Evolutionary conservation across 2,113 vertebrate species (phyloP).

Genomic region (Labeo catla): DNA sequence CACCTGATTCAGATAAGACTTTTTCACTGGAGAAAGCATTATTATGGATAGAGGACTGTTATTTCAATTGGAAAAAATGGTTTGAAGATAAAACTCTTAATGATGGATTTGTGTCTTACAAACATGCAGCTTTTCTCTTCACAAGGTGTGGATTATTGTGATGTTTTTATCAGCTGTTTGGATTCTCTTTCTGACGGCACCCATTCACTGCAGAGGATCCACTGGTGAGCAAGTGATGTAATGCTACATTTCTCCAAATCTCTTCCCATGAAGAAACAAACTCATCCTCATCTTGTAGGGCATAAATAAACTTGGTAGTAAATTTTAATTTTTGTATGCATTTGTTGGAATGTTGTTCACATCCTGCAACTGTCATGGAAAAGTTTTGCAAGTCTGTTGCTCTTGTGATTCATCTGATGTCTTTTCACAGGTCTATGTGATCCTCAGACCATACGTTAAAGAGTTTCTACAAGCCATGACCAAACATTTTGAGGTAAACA

Average conservation of each 20-base stretch:
- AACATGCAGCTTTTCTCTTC: too few species aligned
- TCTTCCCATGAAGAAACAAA: background rate
- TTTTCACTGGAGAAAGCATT: too few species aligned
- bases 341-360: background rate
- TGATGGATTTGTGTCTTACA: too few species aligned
- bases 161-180: background rate
- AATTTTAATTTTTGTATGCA: background rate
- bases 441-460: slow-evolving; percentile 76
- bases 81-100: too few species aligned
- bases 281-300: background rate
- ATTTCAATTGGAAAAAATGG: background rate
- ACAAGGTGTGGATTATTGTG: background rate
- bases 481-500: slow-evolving; percentile 79
- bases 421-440: slow-evolving; percentile 76
- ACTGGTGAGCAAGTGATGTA: background rate
- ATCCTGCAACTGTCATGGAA: background rate
- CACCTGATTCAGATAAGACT: too few species aligned
- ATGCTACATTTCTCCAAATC: background rate
- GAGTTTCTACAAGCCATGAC: slow-evolving; percentile 81
- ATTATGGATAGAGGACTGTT: background rate
- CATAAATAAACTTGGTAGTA: too few species aligned
- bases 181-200: background rate
- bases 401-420: background rate
- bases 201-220: background rate
- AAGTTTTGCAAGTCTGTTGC: background rate